phyloP scores from a whole-genome alignment of 2,888 invertebrate species.

The Magallana nippona region DNA sequence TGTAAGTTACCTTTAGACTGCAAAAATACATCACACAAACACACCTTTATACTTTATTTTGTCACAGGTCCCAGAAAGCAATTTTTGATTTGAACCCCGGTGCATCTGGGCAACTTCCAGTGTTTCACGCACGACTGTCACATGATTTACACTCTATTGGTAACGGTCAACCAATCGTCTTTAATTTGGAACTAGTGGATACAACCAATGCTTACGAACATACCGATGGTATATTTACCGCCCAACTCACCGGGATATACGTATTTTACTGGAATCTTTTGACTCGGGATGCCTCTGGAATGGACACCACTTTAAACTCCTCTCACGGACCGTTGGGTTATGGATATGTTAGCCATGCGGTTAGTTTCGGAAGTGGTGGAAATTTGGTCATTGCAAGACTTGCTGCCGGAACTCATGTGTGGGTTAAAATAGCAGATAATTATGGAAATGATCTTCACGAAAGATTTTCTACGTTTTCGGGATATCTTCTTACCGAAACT shows the following conservation, averaged over 20 bases:
- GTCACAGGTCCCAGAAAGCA: neutral
- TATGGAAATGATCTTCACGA: slow-evolving; percentile 34
- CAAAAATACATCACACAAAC: too few relatives aligned
- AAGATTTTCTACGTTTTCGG: slow-evolving; percentile 30
- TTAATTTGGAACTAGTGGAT: neutral
- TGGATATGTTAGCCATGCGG: slow-evolving; percentile 12
- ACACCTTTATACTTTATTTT: neutral
- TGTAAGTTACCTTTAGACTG: too few relatives aligned
- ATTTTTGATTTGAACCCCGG: neutral
- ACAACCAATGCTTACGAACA: slow-evolving; percentile 25
- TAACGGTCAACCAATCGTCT: slow-evolving; percentile 34
- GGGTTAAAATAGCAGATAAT: slow-evolving; percentile 29
- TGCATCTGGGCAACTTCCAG: neutral
- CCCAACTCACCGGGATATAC: neutral
- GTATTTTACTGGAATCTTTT: slow-evolving; percentile 39
- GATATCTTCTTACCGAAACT: slow-evolving; percentile 17
- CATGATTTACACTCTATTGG: slow-evolving; percentile 28
- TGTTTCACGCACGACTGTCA: slow-evolving; percentile 37
- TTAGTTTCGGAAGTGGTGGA: slow-evolving; percentile 5
- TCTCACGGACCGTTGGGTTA: neutral
- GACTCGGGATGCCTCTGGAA: neutral
- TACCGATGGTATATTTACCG: slow-evolving; percentile 32
- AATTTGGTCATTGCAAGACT: slow-evolving; percentile 7
- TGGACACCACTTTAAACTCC: neutral
- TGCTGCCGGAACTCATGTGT: slow-evolving; percentile 10